Evolutionary conservation across 2,888 invertebrate genomes (phyloP), one percentile per base, ranked within the genome.

Genomic region (Augiades crinisus): DNA sequence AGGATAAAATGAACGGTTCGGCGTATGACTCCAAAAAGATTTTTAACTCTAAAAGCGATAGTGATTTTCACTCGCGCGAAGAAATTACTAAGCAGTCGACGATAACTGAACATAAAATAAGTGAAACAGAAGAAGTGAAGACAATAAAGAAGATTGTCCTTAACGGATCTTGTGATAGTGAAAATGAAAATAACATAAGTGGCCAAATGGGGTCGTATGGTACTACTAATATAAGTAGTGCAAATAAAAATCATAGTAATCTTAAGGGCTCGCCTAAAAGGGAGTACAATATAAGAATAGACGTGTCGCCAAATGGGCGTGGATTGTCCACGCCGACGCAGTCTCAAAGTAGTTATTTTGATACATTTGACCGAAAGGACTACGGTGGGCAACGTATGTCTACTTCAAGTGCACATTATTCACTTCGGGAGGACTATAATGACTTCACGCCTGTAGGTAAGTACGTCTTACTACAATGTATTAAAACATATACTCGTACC

Each of bases 71-170:
- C 50, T 70, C 73, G 45, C 78, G 74, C 17, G 81, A 86, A 59
- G 82, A 86, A 70, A 72, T 80, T 46, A 75, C 68, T 34, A 80
- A 83, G 55, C 75, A 78, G 51, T 81, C 85, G 1, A 79, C 77
- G 3, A 72, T 90, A 54, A 85, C 81, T 10, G 89, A 90, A 61
- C 81, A 82, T 55, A 78, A 83, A 64, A 75, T 86, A 57, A 87
- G 70, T 58, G 80, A 90, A 72, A 68, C 79, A 5, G 85, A 90
- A 70, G 88, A 90, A 76, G 77, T 89, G 22, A 88, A 82, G 56
- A 90, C 89, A n/a, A 81, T 83, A 56, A 88, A 85, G 66, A 90
- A 83, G 68, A 71, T 88, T 50, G 63, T 84, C 21, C 62, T 89
- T 2, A 90, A 89, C 60, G 89, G 86, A 27, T 74, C 78, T 19